phyloP scores from a whole-genome alignment of 2,797 vertebrate species.

The Tarsius wallacei region DNA sequence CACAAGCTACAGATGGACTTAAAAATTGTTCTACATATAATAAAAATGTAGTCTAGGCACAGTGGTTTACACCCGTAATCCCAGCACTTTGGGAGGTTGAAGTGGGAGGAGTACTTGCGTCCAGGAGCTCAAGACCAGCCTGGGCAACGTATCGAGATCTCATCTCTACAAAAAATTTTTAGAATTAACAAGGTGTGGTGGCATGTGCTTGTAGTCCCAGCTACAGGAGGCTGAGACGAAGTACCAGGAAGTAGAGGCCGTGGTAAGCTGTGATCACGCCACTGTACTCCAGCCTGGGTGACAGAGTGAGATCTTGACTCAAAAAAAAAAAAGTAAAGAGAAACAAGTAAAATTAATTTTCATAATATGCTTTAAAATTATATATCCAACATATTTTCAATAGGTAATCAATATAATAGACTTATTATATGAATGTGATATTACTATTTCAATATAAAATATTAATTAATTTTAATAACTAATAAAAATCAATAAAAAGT shows the following conservation, averaged over 20 bases:
- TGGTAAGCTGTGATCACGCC: background rate
- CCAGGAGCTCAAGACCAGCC: background rate
- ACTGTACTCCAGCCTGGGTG: background rate
- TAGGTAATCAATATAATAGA: background rate
- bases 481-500: no score
- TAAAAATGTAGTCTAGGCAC: background rate
- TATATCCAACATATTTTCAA: background rate
- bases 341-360: no score
- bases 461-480: no score
- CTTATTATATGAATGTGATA: background rate
- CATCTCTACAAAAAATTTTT: background rate
- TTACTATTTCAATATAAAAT: no score
- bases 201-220: background rate
- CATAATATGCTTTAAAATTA: background rate
- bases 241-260: background rate
- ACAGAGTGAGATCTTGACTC: background rate
- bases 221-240: background rate
- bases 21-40: background rate
- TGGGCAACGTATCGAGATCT: background rate
- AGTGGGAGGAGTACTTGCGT: background rate
- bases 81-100: background rate
- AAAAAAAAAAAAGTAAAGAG: background rate
- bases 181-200: background rate
- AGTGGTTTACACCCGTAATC: background rate
- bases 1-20: no score